Evolutionary conservation across 2,888 invertebrate genomes (phyloP), one percentile per base, ranked within the genome.

Genomic region (Amphipoea oculea): DNA sequence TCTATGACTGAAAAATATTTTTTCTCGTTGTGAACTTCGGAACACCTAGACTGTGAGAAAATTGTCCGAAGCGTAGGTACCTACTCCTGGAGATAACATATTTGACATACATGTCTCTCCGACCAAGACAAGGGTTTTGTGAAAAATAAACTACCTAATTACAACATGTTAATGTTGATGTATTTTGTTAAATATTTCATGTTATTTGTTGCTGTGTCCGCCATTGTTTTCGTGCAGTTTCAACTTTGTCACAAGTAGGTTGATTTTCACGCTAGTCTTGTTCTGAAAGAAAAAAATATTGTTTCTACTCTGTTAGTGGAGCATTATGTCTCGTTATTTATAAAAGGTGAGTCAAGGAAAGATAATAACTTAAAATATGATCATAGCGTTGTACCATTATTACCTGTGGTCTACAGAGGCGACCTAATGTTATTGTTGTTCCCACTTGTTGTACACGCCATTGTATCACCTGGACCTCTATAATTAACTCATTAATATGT

Each of bases 121-220:
- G 20, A 23, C 23, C 0, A 45, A 76, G 78, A 82, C 84, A 79
- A 79, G 51, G 20, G 73, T 23, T 74, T 79, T 70, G 66, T 83
- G 78, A 79, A 81, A 83, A 85, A 85, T 79, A 78, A 85, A 83
- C 81, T 78, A 63, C 68, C 48, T 29, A 72, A 87, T 89, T 78
- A 74, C 40, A 69, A 76, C 14, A 69, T 65, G 75, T 81, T 81
- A 81, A 82, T 76, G 73, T 89, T 88, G 88, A 88, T 88, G 51
- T 88, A 88, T 88, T 83, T 89, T 73, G 83, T 80, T 54, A 88
- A 88, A 89, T 88, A 86, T 88, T 88, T 88, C 88, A 88, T 81
- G 79, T 86, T 88, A 81, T 88, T 89, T 89, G 88, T 81, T 78
- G 70, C 70, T 85, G 72, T 76, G 73, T 73, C 69, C 74, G 63